Evolutionary conservation across 2,797 vertebrate species (phyloP), one percentile per base, ranked within the genome.

Genomic region (Enteromius unitaeniatus): DNA sequence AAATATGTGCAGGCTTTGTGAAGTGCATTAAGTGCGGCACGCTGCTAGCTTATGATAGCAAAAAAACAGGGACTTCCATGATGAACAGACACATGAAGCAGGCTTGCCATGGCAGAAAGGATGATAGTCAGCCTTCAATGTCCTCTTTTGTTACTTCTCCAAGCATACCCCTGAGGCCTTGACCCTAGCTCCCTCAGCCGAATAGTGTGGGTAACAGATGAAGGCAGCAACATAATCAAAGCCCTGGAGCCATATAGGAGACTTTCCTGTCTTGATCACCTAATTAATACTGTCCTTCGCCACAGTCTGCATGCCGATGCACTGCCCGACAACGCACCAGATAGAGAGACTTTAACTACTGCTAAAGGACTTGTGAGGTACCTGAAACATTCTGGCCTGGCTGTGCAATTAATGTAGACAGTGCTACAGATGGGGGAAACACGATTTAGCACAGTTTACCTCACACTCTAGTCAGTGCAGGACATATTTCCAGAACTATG

Each of bases 191-290:
- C 55, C 55, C 55, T 23, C n/a, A 58, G 9, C n/a, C n/a, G 55
- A 58, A 58, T 80, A 10, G 62, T 68, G 26, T 79, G 62, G 62
- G 62, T 79, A 17, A 79, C 78, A n/a, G 62, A 79, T 68, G 23
- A 79, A 47, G 45, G 78, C 19, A 21, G 21, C 42, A 68, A 79
- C 62, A 11, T 58, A 4, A 40, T 40, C 1, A 28, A 28, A 28
- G 28, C 28, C 28, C 28, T 28, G 28, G 28, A 28, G 2, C 28
- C 28, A 28, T 28, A 28, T 28, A 28, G 28, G 28, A 28, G 28
- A 2, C 28, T 28, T 28, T 28, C 28, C 2, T 28, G 28, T 28
- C 28, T 28, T 28, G 28, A 28, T 28, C 28, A 28, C 28, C 28
- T 28, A 1, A 28, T 28, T 28, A 28, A 28, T 28, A 45, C 42